phyloP scores from a whole-genome alignment of 2,113 vertebrate species.

The Rhombomys opimus region DNA sequence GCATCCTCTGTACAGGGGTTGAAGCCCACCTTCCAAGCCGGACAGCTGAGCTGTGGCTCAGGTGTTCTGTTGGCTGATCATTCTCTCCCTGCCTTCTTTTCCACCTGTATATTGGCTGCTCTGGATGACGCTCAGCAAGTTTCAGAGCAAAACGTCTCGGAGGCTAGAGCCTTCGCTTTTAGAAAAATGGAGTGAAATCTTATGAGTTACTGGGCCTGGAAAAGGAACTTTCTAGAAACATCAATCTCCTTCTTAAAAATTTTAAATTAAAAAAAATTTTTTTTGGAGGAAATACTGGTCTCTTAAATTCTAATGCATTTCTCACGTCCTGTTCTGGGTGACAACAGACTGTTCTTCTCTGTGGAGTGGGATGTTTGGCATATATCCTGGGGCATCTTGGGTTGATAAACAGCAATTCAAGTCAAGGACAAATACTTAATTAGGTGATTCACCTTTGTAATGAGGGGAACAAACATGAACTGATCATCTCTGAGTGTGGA shows the following conservation, averaged over 20 bases:
- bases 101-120: background rate
- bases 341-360: background rate
- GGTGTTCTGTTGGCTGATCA: background rate
- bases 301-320: slow-evolving; percentile 33
- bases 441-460: background rate
- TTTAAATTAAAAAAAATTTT: background rate
- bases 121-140: background rate
- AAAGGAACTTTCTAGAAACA: background rate
- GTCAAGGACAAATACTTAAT: background rate
- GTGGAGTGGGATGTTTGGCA: background rate
- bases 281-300: background rate
- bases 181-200: slow-evolving; percentile 6
- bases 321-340: background rate
- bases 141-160: background rate
- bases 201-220: background rate
- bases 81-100: background rate
- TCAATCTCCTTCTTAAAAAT: background rate
- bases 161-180: background rate
- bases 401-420: background rate
- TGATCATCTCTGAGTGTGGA: background rate
- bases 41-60: background rate
- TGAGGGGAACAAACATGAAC: background rate
- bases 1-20: rapidly evolving
- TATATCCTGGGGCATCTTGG: background rate
- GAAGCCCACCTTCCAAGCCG: background rate